These are phyloP conservation scores for Hystrix brachyura DNA, from an alignment of 2,113 vertebrate genomes.

Conservation along the genomic window DNA sequence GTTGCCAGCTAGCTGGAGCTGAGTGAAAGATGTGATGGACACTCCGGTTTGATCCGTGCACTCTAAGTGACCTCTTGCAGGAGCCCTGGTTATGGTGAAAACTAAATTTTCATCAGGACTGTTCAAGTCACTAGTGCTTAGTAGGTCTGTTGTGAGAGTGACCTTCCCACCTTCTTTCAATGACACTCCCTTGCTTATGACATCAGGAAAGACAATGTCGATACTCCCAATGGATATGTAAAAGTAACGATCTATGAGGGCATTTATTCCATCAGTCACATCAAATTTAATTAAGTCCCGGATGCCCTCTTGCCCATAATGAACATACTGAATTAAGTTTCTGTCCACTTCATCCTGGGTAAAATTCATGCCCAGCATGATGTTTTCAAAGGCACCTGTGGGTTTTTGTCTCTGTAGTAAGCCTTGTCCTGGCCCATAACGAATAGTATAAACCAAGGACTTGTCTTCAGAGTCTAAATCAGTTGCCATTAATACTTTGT, in stretches of 20 bases:
- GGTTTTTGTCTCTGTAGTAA: slow-evolving; percentile 90
- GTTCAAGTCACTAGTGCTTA: slow-evolving; percentile 97
- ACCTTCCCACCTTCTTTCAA: slow-evolving; percentile 96
- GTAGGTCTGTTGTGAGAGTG: slow-evolving; percentile 96
- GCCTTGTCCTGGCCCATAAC: slow-evolving; percentile 94
- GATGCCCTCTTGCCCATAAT: slow-evolving; percentile 94
- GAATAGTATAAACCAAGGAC: slow-evolving; percentile 92
- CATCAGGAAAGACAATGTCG: slow-evolving; percentile 96
- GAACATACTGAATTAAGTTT: slow-evolving; percentile 92
- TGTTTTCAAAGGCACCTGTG: slow-evolving; percentile 90
- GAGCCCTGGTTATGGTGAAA: slow-evolving; percentile 96
- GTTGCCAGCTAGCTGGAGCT: slow-evolving; percentile 96
- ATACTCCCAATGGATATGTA: slow-evolving; percentile 94
- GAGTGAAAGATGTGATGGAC: slow-evolving; percentile 95
- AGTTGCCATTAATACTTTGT: slow-evolving; percentile 94
- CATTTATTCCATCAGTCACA: slow-evolving; percentile 96
- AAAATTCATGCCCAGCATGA: slow-evolving; percentile 96
- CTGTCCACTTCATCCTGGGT: slow-evolving; percentile 96
- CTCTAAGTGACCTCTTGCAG: slow-evolving; percentile 95
- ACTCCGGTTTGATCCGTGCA: slow-evolving; percentile 94
- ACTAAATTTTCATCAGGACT: slow-evolving; percentile 97
- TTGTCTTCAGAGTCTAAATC: slow-evolving; percentile 97
- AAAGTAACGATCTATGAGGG: slow-evolving; percentile 97
- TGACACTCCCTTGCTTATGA: slow-evolving; percentile 96
- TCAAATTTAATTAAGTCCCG: slow-evolving; percentile 98